phyloP scores from a whole-genome alignment of 2,797 vertebrate genomes.

The Sitta carolinensis region DNA sequence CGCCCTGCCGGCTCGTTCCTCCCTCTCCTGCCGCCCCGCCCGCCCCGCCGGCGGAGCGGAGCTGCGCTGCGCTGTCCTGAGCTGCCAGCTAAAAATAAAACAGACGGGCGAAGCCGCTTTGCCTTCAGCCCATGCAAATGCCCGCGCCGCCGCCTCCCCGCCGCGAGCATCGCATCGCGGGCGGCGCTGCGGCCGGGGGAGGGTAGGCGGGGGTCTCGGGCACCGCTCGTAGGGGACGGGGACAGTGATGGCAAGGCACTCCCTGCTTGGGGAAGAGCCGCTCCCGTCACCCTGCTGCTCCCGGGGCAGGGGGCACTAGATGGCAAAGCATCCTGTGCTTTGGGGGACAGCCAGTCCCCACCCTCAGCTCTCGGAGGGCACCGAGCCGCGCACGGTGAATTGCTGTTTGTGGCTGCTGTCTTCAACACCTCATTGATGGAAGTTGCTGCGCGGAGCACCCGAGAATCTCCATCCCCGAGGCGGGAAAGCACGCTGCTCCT shows the following conservation, averaged over 20 bases:
- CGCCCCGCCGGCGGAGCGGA: not conserved
- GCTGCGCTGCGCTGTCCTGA: not conserved
- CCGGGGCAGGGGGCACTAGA: rapidly evolving
- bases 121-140: slow-evolving; percentile 35
- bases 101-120: slow-evolving; percentile 27
- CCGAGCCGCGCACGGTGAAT: not conserved
- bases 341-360: too few species aligned
- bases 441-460: not conserved
- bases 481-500: not conserved
- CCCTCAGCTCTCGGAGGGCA: not conserved
- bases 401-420: not conserved
- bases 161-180: slow-evolving; percentile 10
- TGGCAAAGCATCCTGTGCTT: not conserved
- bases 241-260: not conserved
- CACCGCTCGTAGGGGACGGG: not conserved
- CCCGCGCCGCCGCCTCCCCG: slow-evolving; percentile 23
- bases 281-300: not conserved
- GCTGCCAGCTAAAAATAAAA: slow-evolving; percentile 63
- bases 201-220: not conserved
- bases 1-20: slow-evolving; percentile 17
- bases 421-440: too few species aligned
- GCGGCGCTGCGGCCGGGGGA: slow-evolving; percentile 1
- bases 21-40: slow-evolving; percentile 24
- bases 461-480: too few species aligned
- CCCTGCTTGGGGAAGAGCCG: not conserved